Base-by-base conservation (phyloP, 2,113 vertebrate species). In the Anoplopoma fimbria region DNA sequence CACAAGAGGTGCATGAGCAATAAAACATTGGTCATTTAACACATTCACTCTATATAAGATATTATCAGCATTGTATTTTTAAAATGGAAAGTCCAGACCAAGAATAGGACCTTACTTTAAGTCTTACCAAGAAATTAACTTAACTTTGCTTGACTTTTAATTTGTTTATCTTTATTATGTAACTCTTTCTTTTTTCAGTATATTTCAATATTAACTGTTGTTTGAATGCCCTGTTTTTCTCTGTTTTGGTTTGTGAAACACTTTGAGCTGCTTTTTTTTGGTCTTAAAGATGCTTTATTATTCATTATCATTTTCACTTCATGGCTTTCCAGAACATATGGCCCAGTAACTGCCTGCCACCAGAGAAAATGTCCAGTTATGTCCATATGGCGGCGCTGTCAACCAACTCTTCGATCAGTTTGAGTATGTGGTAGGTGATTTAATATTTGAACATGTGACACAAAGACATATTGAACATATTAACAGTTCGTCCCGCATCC, bases 321-420 rank as follows among this genome's bases (percentile, higher is more conserved):
- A 38, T 57, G 31, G 3, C 25, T 53, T 8, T 62, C 7, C 40
- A 63, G 60, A 33, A 21, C 19, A 69, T 36, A 17, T 13, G 8
- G 4, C 21, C 23, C 27, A 42, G 9, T 27, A 10, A 34, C 13
- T 31, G 29, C 15, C 25, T 29, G 12, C 17, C 38, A 8, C 19
- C 13, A 61, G 33, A 42, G 25, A 34, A 62, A 23, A 77, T 36
- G 6, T 47, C 7, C 33, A 17, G 2, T 1, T 21, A 1, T 68
- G 49, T 57, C 89, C 90, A 77, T 13, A n/a, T 4, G 86, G 73
- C 42, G 90, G 86, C 89, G 85, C 91, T 91, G 72, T 86, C 2
- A 12, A 36, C 61, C 77, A 45, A 9, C 21, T 79, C 31, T 70
- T 42, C 15, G 5, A 1, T 31, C 53, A 17, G 42, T 53, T 31